phyloP scores from a whole-genome alignment of 2,113 vertebrate species.

The Phylloscopus trochiloides region DNA sequence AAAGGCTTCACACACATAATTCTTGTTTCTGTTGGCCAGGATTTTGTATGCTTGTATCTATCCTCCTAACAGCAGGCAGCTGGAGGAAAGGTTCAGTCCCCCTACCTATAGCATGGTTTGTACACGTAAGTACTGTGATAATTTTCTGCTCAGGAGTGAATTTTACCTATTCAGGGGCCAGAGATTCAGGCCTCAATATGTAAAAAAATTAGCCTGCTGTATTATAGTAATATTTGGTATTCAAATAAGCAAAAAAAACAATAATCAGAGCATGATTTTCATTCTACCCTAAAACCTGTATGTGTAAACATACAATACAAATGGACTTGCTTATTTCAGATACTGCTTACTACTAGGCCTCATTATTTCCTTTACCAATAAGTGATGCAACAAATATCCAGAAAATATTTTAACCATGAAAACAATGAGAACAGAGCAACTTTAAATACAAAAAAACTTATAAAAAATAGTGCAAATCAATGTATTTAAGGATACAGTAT shows the following conservation, averaged over 20 bases:
- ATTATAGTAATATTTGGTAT: neutral
- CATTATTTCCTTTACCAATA: neutral
- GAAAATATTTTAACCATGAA: neutral
- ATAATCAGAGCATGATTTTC: neutral
- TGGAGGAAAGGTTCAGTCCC: neutral
- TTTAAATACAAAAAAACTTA: neutral
- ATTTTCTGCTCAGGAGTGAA: neutral
- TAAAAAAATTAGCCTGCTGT: neutral
- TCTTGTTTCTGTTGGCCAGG: neutral
- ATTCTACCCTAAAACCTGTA: neutral
- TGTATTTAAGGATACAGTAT: neutral
- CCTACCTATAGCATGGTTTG: neutral
- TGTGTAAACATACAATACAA: neutral
- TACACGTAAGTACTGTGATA: neutral
- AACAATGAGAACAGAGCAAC: neutral
- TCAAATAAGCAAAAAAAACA: neutral
- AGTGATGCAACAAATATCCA: neutral
- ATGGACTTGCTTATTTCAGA: neutral
- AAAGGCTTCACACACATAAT: neutral
- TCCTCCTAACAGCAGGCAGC: neutral
- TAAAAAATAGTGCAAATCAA: conserved; percentile 44
- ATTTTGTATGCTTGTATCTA: neutral
- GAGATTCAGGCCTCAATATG: neutral
- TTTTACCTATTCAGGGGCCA: neutral
- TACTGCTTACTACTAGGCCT: neutral